Base-by-base conservation (phyloP, 1,140 invertebrate genomes). In the Leptinotarsa defecta region DNA sequence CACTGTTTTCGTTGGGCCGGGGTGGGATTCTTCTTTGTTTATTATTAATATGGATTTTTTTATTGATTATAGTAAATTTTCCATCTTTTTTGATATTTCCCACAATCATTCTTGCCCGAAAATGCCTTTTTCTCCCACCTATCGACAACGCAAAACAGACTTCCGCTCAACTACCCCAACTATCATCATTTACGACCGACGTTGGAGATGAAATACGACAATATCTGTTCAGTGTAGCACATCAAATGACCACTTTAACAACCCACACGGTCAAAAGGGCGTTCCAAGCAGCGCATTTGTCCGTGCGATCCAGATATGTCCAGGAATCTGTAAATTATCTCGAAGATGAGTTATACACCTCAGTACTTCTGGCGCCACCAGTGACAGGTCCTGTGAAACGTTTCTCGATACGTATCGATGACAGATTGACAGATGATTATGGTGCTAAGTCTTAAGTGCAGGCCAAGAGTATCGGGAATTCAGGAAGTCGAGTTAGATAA, bases 201-300 rank as follows among this genome's bases (percentile, higher is more conserved):
- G n/a, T 19, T 57, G 52, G 6, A 57, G n/a, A 57, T 57, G 52
- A 57, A 57, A 57, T 57, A 57, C n/a, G 52, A 57, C 52, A n/a
- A 15, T 57, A 57, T 57, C 17, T 57, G 52, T 57, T 57, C 52
- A 5, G 13, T 57, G 63, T 24, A 65, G 20, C 24, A 27, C 20
- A 65, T 20, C 63, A 43, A 43, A 68, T 43, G 43, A 68, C 24
- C n/a, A 48, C n/a, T 68, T 68, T 43, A 43, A 68, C 67, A 68
- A 68, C 67, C 67, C 67, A 68, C 67, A 68, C 43, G 67, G 67
- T 48, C 67, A 68, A 48, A 43, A 68, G 67, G 67, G 67, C 67
- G 67, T 68, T 68, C 24, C 67, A 15, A 15, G 17, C 17, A 48
- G 19, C 67, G 43, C 67, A 68, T 68, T 48, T 48, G n/a, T 57